A percentile compares a stretch with the other conserved stretches of the same genome.
phyloP scores from a whole-genome alignment of 2,888 invertebrate genomes.

The Ommatoiulus sabulosus region DNA sequence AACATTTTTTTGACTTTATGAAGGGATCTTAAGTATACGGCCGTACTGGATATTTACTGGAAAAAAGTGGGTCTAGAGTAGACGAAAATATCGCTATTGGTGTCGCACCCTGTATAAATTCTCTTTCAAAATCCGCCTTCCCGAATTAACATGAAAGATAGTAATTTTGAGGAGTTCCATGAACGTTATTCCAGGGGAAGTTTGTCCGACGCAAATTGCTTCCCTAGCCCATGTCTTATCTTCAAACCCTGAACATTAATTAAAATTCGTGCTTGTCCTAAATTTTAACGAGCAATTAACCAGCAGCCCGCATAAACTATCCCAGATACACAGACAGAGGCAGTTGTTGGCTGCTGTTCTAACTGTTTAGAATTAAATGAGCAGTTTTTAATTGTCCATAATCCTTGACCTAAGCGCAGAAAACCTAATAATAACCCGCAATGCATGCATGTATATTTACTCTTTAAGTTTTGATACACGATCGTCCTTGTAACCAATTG shows the following conservation, averaged over 20 bases:
- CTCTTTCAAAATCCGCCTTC: neutral
- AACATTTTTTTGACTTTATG: too few relatives aligned
- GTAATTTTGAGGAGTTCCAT: neutral
- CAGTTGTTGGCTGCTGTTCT: neutral
- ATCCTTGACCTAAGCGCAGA: constrained; percentile 38
- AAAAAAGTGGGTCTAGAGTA: neutral
- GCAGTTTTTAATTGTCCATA: neutral
- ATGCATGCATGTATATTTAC: neutral
- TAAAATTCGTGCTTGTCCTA: constrained; percentile 36
- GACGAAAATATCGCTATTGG: neutral
- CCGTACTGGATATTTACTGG: neutral
- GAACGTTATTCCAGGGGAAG: neutral
- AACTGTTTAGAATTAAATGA: neutral
- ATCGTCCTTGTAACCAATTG: neutral
- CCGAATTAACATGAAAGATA: neutral
- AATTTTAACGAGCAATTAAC: constrained; percentile 47
- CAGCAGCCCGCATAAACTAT: constrained; percentile 23
- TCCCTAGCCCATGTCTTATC: neutral
- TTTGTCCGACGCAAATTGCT: neutral
- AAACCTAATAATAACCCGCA: constrained; percentile 1
- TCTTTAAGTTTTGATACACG: neutral
- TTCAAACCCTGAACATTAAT: constrained; percentile 17
- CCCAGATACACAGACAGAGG: neutral
- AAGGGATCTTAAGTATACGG: too few relatives aligned
- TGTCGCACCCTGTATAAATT: neutral